Conservation (phyloP, 1,140 invertebrate genomes). For the Bombus sibiricus region DNA sequence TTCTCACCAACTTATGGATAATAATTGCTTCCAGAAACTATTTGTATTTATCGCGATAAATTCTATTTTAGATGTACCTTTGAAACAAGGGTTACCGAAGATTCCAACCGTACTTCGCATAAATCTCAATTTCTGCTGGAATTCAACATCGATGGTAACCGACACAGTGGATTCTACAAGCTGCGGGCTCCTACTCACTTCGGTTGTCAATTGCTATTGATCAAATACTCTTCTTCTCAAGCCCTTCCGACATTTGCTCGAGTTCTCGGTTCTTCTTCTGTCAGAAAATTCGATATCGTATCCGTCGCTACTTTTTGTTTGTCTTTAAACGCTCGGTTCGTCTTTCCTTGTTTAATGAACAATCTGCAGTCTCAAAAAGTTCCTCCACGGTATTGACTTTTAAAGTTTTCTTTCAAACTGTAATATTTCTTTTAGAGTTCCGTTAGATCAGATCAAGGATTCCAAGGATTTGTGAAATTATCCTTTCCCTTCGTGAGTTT, state of each 20-base stretch:
- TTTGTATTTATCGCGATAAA: conserved; percentile 24
- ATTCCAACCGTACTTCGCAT: background rate
- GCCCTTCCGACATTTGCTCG: background rate
- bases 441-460: background rate
- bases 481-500: background rate
- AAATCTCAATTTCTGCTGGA: conserved; percentile 36
- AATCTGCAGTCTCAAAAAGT: background rate
- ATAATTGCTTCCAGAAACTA: background rate
- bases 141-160: background rate
- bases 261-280: background rate
- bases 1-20: background rate
- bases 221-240: background rate
- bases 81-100: background rate
- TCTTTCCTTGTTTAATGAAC: background rate
- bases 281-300: conserved; percentile 7
- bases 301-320: background rate
- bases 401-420: background rate
- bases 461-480: background rate
- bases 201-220: conserved; percentile 33
- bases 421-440: background rate
- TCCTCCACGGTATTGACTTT: background rate
- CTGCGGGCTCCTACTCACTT: conserved; percentile 19
- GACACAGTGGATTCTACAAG: conserved; percentile 15
- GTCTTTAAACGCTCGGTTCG: background rate
- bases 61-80: background rate